These are phyloP conservation scores for Ormyrus pomaceus DNA, from an alignment of 2,888 invertebrate species.

Conservation along the genomic window DNA sequence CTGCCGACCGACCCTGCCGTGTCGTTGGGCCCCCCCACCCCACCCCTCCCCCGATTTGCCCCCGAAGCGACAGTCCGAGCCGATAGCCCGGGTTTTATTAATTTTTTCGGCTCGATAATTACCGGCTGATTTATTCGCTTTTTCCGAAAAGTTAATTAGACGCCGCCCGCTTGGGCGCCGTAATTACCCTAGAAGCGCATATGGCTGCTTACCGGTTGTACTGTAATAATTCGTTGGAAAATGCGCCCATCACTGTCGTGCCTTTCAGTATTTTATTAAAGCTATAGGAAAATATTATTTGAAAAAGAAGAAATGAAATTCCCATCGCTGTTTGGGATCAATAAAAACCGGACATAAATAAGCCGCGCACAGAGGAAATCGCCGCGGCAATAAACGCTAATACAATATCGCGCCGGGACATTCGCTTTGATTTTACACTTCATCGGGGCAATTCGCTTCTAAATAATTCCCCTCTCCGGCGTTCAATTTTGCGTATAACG, in stretches of 20 bases:
- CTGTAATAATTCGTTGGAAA: no score
- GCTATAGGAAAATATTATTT: no score
- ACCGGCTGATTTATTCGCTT: constrained; percentile 27
- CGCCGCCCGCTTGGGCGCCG: background rate
- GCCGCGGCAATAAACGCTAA: constrained; percentile 32
- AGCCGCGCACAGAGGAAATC: background rate
- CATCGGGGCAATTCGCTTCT: constrained; percentile 26
- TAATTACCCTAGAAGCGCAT: background rate
- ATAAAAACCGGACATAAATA: constrained; percentile 14
- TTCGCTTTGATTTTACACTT: constrained; percentile 51
- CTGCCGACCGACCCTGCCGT: no score
- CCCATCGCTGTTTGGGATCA: background rate
- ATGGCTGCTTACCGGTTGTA: no score
- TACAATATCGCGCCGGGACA: constrained; percentile 38
- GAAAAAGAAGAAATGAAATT: no score
- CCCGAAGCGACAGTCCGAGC: constrained; percentile 16
- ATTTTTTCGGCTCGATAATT: constrained; percentile 6
- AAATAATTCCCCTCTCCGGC: constrained; percentile 50
- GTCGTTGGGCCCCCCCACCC: no score
- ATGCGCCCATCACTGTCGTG: no score
- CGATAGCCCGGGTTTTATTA: constrained; percentile 33
- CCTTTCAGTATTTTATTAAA: no score
- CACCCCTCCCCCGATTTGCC: no score
- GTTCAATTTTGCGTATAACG: constrained; percentile 57
- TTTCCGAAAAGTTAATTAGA: background rate